phyloP scores from a whole-genome alignment of 2,113 vertebrate genomes.

The Stigmatopora argus region DNA sequence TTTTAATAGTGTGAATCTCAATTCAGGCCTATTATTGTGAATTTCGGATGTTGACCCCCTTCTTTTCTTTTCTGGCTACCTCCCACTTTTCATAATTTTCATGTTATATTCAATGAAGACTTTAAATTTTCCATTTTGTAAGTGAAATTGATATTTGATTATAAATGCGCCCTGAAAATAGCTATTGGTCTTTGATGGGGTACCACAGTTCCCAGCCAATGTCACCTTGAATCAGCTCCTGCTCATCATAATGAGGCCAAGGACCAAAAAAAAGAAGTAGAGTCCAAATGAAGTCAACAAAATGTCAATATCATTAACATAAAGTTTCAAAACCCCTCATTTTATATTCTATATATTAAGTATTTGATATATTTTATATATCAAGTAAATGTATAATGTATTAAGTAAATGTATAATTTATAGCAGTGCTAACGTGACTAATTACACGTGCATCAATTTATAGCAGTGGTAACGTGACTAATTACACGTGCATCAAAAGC shows the following conservation, averaged over 20 bases:
- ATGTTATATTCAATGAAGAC: background rate
- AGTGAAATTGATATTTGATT: background rate
- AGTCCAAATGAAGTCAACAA: background rate
- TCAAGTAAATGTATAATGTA: background rate
- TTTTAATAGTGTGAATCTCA: background rate
- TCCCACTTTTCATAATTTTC: background rate
- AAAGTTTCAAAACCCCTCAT: background rate
- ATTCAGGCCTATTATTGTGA: background rate
- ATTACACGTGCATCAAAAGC: background rate
- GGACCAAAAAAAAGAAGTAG: background rate
- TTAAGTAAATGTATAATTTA: background rate
- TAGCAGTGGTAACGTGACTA: background rate
- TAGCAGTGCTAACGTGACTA: background rate
- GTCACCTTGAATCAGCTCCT: background rate
- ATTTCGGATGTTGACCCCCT: background rate
- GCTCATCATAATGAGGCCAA: background rate
- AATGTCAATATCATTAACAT: background rate
- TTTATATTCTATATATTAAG: background rate
- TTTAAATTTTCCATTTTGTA: background rate
- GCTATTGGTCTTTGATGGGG: background rate
- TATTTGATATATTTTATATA: background rate
- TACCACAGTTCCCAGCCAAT: background rate
- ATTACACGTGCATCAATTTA: background rate
- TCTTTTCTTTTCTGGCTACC: background rate
- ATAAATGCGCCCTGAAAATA: background rate